Conservation (phyloP, 2,888 invertebrate species). For the Spialia ferax region DNA sequence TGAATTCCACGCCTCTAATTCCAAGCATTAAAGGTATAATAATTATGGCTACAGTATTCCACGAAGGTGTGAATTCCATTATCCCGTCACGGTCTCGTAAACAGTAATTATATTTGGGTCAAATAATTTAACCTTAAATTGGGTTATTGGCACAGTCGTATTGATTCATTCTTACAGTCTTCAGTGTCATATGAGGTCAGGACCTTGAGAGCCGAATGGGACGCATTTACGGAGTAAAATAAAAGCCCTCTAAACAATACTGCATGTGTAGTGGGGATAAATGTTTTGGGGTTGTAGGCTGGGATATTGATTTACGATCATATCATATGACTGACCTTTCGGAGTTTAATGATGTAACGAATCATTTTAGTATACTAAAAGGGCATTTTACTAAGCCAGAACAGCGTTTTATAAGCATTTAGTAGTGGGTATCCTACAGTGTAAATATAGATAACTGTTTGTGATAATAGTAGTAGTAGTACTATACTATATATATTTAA, state of each 20-base stretch:
- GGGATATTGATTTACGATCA: not conserved
- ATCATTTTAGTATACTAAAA: not conserved
- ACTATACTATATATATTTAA: too few species aligned
- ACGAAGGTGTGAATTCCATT: not conserved
- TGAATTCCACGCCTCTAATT: too few species aligned
- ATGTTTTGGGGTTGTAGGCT: not conserved
- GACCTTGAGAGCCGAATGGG: conserved; percentile 25
- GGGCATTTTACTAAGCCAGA: not conserved
- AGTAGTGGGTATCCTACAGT: too few species aligned
- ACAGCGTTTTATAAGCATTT: too few species aligned
- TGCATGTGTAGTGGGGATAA: not conserved
- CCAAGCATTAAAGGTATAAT: too few species aligned
- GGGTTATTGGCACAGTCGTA: conserved; percentile 24
- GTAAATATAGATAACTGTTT: too few species aligned
- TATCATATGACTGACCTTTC: not conserved
- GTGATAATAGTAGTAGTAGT: too few species aligned
- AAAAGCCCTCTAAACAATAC: not conserved
- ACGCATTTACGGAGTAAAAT: conserved; percentile 10
- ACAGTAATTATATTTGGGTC: conserved; percentile 15
- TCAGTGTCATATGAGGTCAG: conserved; percentile 13
- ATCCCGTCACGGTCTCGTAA: conserved; percentile 1
- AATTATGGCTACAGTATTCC: too few species aligned
- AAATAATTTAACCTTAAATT: conserved; percentile 32
- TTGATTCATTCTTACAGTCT: conserved; percentile 28
- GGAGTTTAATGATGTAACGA: not conserved